Evolutionary conservation across 2,888 invertebrate species (phyloP), one percentile per base, ranked within the genome.

Genomic region (Phengaris alcon): DNA sequence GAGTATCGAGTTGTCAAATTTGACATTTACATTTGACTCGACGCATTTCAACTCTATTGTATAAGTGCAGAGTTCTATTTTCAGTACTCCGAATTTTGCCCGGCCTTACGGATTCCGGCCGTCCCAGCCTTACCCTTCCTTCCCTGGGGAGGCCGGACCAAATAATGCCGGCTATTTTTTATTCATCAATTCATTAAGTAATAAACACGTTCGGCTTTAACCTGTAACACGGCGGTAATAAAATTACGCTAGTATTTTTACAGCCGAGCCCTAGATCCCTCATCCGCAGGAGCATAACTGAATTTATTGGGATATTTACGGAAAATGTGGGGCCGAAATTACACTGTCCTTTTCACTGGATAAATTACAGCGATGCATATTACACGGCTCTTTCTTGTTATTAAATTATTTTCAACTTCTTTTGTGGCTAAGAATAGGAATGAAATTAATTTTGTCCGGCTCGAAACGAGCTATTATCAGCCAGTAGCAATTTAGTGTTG

Each of bases 341-440:
- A 35, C 72, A 10, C 52, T 72, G 72, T 72, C 72, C 72, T 52
- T 52, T 70, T 72, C 72, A 72, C 13, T 35, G 72, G 72, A 72
- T 72, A 54, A 72, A 72, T 52, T 72, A 72, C 72, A 72, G 35
- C 72, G 52, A 6, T 54, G 72, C 52, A 72, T 72, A 70, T 70
- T 72, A 52, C 72, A 52, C 51, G 10, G 22, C 51, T 52, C 35
- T 35, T 4, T 35, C 52, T 12, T 54, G 51, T 52, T 72, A 72
- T 72, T 52, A 72, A 72, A 72, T 52, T 72, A 54, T 72, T 72
- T 72, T 54, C 52, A 22, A 54, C 70, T 35, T 22, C 72, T 72
- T 72, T 72, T 72, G 72, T 72, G 51, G 35, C 52, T 22, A 52
- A 72, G 15, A 52, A 52, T 52, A 52, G 72, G 72, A 64, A 44